A percentile compares a stretch with the other conserved stretches of the same genome.
Evolutionary conservation across 2,113 vertebrate genomes (phyloP).

Genomic region (human (Homo sapiens)): DNA sequence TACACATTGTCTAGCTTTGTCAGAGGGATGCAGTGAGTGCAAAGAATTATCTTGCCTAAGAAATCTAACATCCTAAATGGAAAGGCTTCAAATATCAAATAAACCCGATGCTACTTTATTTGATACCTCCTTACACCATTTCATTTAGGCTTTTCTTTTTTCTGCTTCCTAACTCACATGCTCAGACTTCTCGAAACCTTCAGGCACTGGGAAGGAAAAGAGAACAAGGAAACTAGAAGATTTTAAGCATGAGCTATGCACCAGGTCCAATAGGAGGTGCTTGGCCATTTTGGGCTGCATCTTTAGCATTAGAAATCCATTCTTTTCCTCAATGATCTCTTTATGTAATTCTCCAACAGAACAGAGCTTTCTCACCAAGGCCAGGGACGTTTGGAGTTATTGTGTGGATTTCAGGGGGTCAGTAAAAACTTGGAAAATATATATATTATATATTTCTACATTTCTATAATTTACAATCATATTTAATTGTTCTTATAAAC

Average conservation of each 20-base stretch:
- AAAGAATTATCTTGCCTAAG: background rate
- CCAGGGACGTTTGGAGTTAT: background rate
- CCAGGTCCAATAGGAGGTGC: background rate
- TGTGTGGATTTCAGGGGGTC: background rate
- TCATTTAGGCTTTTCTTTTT: background rate
- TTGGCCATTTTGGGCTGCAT: background rate
- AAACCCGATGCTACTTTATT: background rate
- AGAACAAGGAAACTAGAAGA: background rate
- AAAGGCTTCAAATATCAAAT: background rate
- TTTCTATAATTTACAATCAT: background rate
- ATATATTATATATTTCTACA: background rate
- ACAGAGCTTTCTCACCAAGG: background rate
- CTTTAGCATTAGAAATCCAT: background rate
- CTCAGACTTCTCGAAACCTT: background rate
- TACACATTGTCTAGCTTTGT: background rate
- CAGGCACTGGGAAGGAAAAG: background rate
- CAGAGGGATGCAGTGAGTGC: background rate
- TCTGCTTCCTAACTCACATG: background rate
- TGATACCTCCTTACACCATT: background rate
- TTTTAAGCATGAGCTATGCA: background rate
- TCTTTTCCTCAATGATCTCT: background rate
- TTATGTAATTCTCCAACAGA: background rate
- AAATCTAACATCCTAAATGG: background rate
- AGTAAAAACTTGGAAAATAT: background rate
- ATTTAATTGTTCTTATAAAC: background rate